phyloP scores from a whole-genome alignment of 2,888 invertebrate genomes.

The Craniophora ligustri region DNA sequence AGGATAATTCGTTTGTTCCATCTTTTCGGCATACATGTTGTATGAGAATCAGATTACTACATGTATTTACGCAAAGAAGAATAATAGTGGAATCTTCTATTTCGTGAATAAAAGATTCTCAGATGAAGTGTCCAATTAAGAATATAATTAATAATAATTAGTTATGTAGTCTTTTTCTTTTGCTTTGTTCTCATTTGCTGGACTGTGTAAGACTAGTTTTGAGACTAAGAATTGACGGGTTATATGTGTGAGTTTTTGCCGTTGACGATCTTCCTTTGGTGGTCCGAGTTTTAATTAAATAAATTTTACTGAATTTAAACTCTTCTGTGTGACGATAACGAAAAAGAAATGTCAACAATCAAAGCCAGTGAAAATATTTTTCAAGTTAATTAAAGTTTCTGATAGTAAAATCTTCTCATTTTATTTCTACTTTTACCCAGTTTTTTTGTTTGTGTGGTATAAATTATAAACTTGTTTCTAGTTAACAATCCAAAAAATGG shows the following conservation, averaged over 20 bases:
- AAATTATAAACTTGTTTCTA: constrained; percentile 26
- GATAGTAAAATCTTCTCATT: constrained; percentile 51
- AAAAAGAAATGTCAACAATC: constrained; percentile 24
- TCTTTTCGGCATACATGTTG: constrained; percentile 15
- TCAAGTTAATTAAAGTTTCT: constrained; percentile 62
- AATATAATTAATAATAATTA: not conserved
- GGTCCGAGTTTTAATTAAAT: no score
- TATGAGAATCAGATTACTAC: not conserved
- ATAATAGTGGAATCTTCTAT: not conserved
- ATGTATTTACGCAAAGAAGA: not conserved
- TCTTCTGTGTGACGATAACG: no score
- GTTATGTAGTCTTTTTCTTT: not conserved
- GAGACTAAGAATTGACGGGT: not conserved
- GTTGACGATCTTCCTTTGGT: no score
- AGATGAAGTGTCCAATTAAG: not conserved
- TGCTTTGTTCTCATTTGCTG: not conserved
- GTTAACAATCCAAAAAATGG: no score
- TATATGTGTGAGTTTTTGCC: no score
- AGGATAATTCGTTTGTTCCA: constrained; percentile 5
- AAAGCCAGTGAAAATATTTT: constrained; percentile 35
- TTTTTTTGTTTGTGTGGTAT: constrained; percentile 34
- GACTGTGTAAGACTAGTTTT: not conserved
- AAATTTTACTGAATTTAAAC: no score
- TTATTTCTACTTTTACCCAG: constrained; percentile 44
- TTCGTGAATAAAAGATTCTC: not conserved